Conservation (phyloP, 1,140 invertebrate genomes). For the Augochlora pura region DNA sequence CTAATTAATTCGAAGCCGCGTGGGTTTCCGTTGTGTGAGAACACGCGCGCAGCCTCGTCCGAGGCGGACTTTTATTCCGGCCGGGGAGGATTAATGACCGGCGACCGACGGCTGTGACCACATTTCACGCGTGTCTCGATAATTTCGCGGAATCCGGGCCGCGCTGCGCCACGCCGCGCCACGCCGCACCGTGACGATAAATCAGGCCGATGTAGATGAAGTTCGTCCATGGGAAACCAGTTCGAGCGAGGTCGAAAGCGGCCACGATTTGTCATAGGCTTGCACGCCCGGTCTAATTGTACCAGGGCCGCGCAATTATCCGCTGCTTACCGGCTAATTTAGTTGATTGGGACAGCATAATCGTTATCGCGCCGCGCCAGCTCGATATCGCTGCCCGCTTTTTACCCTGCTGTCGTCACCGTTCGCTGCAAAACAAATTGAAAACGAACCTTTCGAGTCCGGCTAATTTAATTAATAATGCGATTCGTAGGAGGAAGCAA, state of each 20-base stretch:
- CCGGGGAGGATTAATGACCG: slow-evolving; percentile 7
- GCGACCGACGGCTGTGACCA: slow-evolving; percentile 19
- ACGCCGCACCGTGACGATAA: slow-evolving; percentile 57
- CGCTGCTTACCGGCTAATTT: slow-evolving; percentile 71
- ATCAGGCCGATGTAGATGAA: slow-evolving; percentile 70
- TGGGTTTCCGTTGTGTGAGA: slow-evolving; percentile 23
- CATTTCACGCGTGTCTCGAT: slow-evolving; percentile 68
- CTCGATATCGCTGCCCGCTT: no score
- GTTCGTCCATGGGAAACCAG: slow-evolving; percentile 69
- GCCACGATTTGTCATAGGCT: slow-evolving; percentile 73
- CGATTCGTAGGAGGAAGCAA: no score
- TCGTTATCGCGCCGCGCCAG: not conserved
- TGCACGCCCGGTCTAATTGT: slow-evolving; percentile 65
- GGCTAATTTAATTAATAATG: no score
- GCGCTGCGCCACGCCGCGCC: slow-evolving; percentile 37
- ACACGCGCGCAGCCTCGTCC: not conserved
- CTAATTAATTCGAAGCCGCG: slow-evolving; percentile 12
- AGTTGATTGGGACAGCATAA: slow-evolving; percentile 60
- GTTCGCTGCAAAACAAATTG: no score
- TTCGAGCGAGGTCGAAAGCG: slow-evolving; percentile 41
- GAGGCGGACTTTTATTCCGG: slow-evolving; percentile 21
- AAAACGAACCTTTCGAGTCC: no score
- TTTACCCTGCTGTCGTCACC: no score
- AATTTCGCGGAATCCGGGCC: slow-evolving; percentile 70
- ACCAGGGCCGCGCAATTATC: slow-evolving; percentile 64